Evolutionary conservation across 2,113 vertebrate genomes (phyloP), one percentile per base, ranked within the genome.

Genomic region (Monopterus albus): DNA sequence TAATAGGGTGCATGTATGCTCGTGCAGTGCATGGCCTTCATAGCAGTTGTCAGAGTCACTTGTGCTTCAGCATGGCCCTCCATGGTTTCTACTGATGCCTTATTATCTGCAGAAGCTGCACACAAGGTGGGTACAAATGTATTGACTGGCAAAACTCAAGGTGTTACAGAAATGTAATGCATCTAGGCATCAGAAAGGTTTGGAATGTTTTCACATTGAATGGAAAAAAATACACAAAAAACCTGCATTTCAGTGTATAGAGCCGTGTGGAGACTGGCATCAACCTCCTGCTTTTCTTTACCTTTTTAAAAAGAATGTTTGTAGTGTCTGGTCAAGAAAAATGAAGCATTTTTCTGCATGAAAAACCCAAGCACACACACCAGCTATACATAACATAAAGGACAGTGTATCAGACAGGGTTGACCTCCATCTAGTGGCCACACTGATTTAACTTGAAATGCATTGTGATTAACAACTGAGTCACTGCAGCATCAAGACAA

Each of bases 361-460:
- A 51, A 13, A 55, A 6, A 43, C 50, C 26, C 15, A 31, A 31
- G 29, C 18, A 42, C 35, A 43, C 17, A 25, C 13, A 18, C 3
- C 11, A 46, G 53, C 42, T 20, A 36, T 64, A 43, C 36, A 74
- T 35, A 67, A 63, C n/a, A 4, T 28, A 56, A 67, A 49, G 58
- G 69, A 63, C 68, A 79, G n/a, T 73, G 84, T 88, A 85, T 90
- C 79, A 86, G 60, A 72, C 35, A 81, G 68, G 64, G 76, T 78
- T 86, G 84, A 90, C 82, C 84, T 85, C 84, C 86, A 84, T 85
- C 86, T 82, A 87, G 86, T 87, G 88, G 82, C 82, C 82, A 71
- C 72, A 84, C 15, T 23, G 71, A 82, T 81, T 69, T 57, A n/a
- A 7, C 49, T 60, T 64, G n/a, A 83, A 79, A 79, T 11, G 5